A percentile compares a stretch with the other conserved stretches of the same genome.
phyloP scores from a whole-genome alignment of 2,797 vertebrate species.

The Natrix natrix region DNA sequence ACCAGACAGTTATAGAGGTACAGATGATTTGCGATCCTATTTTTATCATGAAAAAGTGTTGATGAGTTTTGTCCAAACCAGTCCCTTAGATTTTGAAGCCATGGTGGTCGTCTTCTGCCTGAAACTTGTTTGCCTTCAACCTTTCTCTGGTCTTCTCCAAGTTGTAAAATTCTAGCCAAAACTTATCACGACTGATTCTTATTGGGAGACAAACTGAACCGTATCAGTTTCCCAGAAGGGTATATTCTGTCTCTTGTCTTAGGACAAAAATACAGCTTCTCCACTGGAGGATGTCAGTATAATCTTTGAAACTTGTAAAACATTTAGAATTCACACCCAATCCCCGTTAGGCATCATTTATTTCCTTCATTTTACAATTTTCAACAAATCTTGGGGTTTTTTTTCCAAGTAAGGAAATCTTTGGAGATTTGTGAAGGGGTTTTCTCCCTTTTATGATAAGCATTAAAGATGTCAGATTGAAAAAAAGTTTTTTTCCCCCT shows the following conservation, averaged over 20 bases:
- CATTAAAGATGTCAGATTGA: not conserved
- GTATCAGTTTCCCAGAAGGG: not conserved
- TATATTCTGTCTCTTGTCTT: not conserved
- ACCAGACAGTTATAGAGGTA: no score
- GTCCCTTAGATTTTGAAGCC: no score
- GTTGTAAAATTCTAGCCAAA: not conserved
- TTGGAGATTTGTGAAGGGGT: conserved; percentile 2
- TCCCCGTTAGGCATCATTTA: not conserved
- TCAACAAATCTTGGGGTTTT: not conserved
- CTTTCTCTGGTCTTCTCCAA: no score
- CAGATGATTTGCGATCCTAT: no score
- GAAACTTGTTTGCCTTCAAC: no score
- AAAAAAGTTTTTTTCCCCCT: not conserved
- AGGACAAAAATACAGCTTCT: not conserved
- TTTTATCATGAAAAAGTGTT: no score
- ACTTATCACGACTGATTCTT: not conserved
- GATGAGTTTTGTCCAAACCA: no score
- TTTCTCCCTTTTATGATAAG: not conserved
- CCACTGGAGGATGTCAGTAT: not conserved
- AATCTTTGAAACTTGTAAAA: conserved; percentile 6
- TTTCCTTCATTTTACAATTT: not conserved
- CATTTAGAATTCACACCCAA: not conserved
- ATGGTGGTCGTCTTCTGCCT: no score
- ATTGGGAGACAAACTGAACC: not conserved
- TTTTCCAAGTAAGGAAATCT: not conserved